phyloP scores from a whole-genome alignment of 2,888 invertebrate species.

The Gandaritis pyraliata region DNA sequence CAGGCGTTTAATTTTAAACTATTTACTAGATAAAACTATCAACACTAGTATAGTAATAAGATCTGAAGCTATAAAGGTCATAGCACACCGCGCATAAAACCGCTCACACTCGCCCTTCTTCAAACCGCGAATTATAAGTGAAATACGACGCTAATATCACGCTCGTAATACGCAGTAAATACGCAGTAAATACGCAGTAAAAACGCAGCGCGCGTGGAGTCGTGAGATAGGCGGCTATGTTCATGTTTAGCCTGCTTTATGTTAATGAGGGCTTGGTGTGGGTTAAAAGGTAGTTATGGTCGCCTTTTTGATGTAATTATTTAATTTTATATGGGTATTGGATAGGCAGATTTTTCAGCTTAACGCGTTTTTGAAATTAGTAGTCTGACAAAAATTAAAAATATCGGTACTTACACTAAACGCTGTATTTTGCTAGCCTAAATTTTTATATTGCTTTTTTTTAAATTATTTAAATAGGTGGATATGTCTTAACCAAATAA shows the following conservation, averaged over 20 bases:
- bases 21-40: constrained; percentile 16
- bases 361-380: constrained; percentile 1
- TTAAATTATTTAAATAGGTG: too few species aligned
- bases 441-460: too few species aligned
- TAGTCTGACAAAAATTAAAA: background rate
- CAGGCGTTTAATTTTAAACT: too few species aligned
- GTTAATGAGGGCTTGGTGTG: constrained; percentile 54
- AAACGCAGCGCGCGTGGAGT: constrained; percentile 66
- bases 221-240: constrained; percentile 60
- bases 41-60: constrained; percentile 18
- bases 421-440: background rate
- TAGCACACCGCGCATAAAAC: constrained; percentile 47
- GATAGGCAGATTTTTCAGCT: constrained; percentile 10
- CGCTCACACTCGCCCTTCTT: constrained; percentile 53
- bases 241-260: constrained; percentile 57
- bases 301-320: constrained; percentile 36
- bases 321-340: constrained; percentile 31
- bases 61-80: constrained; percentile 37
- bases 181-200: constrained; percentile 69
- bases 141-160: constrained; percentile 67
- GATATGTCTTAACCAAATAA: too few species aligned
- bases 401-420: background rate
- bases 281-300: constrained; percentile 49
- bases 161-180: constrained; percentile 67
- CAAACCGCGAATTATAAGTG: constrained; percentile 64